phyloP scores from a whole-genome alignment of 2,113 vertebrate species.

The Lanius collurio region DNA sequence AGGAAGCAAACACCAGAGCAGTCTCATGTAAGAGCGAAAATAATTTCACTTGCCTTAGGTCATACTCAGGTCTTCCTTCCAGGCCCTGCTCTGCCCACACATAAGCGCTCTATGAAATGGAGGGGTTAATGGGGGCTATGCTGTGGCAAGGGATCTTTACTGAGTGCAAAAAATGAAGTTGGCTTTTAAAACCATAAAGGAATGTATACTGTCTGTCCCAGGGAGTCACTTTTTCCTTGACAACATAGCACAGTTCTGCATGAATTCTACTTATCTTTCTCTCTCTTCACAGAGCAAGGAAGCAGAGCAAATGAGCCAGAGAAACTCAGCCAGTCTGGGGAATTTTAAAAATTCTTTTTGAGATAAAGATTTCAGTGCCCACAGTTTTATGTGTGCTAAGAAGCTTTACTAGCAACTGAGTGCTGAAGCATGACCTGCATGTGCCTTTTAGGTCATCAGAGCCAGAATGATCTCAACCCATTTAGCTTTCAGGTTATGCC shows the following conservation, averaged over 20 bases:
- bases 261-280: conserved; percentile 36
- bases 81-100: not conserved
- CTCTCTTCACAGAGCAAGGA: not conserved
- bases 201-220: not conserved
- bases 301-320: conserved; percentile 27
- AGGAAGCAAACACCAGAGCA: not conserved
- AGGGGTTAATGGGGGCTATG: not conserved
- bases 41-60: not conserved
- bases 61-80: not conserved
- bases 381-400: conserved; percentile 7
- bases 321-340: not conserved
- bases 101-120: not conserved
- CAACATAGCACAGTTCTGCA: not conserved
- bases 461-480: conserved; percentile 15
- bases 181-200: conserved; percentile 11
- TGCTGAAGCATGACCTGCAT: not conserved
- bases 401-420: conserved; percentile 10
- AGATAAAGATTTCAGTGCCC: conserved; percentile 24
- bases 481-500: conserved; percentile 31
- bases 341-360: conserved; percentile 38
- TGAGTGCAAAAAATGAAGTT: not conserved
- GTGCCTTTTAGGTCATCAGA: conserved; percentile 6
- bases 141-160: not conserved
- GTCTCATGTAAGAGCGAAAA: not conserved
- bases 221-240: conserved; percentile 1